Percentiles rank a stretch among this genome's conserved stretches.
Evolutionary conservation across 2,113 vertebrate species (phyloP).

Genomic region (Atherinomorus stipes): DNA sequence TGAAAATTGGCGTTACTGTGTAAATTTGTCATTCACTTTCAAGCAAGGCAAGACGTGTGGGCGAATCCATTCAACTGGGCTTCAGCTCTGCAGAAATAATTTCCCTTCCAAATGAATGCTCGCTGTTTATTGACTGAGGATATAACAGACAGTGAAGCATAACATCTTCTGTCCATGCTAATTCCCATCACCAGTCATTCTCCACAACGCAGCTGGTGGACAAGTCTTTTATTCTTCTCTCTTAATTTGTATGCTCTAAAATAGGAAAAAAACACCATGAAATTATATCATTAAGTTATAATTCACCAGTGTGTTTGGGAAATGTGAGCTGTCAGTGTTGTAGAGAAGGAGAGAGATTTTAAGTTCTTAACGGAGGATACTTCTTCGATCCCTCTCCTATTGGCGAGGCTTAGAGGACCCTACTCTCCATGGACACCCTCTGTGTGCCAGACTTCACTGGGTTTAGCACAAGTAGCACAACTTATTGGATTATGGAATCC

Average conservation of each 20-base stretch:
- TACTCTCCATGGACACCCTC: conserved; percentile 55
- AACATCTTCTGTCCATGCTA: conserved; percentile 11
- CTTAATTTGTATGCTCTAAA: conserved; percentile 20
- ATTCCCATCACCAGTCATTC: conserved; percentile 30
- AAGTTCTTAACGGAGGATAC: conserved; percentile 50
- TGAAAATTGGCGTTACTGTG: conserved; percentile 35
- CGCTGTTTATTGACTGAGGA: conserved; percentile 40
- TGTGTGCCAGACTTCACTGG: conserved; percentile 72
- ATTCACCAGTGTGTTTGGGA: conserved; percentile 28
- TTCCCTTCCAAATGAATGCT: conserved; percentile 46
- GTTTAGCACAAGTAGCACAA: conserved; percentile 72
- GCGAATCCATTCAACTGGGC: conserved; percentile 22
- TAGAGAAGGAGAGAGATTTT: conserved; percentile 50
- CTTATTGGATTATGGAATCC: conserved; percentile 77
- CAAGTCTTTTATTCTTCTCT: conserved; percentile 12
- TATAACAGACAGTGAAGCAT: conserved; percentile 37
- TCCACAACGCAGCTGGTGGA: conserved; percentile 21
- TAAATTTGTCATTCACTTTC: conserved; percentile 42
- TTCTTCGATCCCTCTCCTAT: conserved; percentile 59
- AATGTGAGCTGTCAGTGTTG: conserved; percentile 30
- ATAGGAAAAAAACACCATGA: conserved; percentile 34
- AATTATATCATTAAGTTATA: conserved; percentile 48
- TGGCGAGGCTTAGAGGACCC: conserved; percentile 55
- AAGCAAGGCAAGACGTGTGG: conserved; percentile 28
- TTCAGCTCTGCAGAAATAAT: conserved; percentile 44